Evolutionary conservation across 2,888 invertebrate genomes (phyloP), one percentile per base, ranked within the genome.

Genomic region (Drosophila macrospina): DNA sequence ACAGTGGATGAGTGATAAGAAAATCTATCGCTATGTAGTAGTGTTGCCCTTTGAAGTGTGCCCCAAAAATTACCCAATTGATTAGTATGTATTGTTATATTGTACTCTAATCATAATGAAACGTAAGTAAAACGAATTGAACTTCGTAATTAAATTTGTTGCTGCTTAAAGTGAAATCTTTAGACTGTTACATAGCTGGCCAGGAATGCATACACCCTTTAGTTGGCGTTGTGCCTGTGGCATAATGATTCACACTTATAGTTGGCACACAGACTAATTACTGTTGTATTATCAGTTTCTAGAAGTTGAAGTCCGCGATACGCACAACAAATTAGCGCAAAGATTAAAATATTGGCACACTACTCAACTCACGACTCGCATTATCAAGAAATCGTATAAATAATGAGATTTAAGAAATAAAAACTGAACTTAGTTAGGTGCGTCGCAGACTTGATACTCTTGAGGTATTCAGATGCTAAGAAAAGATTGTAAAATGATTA

Each of bases 201-300:
- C 20, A 20, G 4, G 15, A 34, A 24, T 45, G 8, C 16, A 11
- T 39, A 57, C 51, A 66, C 67, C 57, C 67, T 30, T 5, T 15
- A 10, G 10, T 5, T 37, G 28, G 0, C 0, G 2, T 4, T 13
- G 15, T 6, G 2, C 13, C 1, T 0, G 26, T 11, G 41, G 56
- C 48, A 68, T 47, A 20, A 57, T 68, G 67, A 70, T 51, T 70
- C 70, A 70, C 56, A 65, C 59, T 47, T 48, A 7, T n/a, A 30
- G 16, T 56, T 44, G 51, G 48, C 62, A 60, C 62, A 68, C 51
- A 69, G 74, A 62, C 59, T 51, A 61, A 73, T 73, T 73, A 74
- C 69, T 41, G 30, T 30, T 37, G 52, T 44, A 74, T 69, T 74
- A 74, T 74, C 74, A 74, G 66, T 66, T 74, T 63, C 55, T 66